Evolutionary conservation across 2,113 vertebrate genomes (phyloP), one percentile per base, ranked within the genome.

Genomic region (Mionectes macconnelli): DNA sequence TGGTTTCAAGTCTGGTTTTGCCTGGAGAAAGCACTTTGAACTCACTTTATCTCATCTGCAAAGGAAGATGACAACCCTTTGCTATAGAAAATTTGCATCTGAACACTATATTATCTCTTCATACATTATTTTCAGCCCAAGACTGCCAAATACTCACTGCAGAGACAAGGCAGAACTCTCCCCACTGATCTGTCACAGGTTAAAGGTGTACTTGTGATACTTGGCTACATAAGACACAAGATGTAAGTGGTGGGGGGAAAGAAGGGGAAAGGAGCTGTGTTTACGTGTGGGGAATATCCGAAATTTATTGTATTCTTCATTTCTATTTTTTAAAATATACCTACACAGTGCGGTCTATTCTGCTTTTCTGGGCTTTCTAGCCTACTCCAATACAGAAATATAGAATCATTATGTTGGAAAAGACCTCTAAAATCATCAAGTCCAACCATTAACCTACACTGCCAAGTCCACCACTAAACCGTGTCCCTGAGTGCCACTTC

Each of bases 21-120:
- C 93, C 93, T 91, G 81, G 49, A 95, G 94, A 95, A 95, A 94
- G 81, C 62, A 94, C 91, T 97, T 94, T 94, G 89, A 95, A 86
- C 87, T 96, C 89, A 82, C 52, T 94, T 95, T 95, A 95, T 95
- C 89, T 94, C 53, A 64, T 87, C 95, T 91, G 68, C 69, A 94
- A 91, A 92, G 60, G 55, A 90, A 91, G 64, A 87, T 84, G 93
- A 92, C 84, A 89, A 81, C 33, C 89, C 76, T 91, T 96, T 89
- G 53, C 73, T 68, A 20, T 42, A 87, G 53, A 92, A 95, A 84
- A 86, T 77, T 67, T 42, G 20, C 73, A 33, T 81, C 80, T 94
- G 73, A 82, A 89, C 87, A 82, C 60, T 91, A 44, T 68, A 64
- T 79, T 82, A 68, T 72, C 39, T 87, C 55, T 93, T 81, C 87